A percentile compares a stretch with the other conserved stretches of the same genome.
phyloP scores from a whole-genome alignment of 2,797 vertebrate genomes.

The Otolemur crassicaudatus region DNA sequence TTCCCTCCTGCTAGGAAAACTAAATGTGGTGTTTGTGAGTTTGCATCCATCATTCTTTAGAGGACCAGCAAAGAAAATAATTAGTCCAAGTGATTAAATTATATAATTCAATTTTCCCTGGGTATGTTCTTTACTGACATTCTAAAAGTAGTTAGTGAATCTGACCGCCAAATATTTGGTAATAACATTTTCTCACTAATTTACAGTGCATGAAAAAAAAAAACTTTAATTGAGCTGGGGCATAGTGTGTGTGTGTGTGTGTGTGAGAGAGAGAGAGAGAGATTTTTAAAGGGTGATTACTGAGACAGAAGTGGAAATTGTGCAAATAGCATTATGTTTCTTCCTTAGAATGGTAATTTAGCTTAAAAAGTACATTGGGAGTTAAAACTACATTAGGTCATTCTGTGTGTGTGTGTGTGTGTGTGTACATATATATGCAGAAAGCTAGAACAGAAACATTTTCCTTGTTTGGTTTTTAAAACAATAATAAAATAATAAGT shows the following conservation, averaged over 20 bases:
- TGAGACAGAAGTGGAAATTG: not conserved
- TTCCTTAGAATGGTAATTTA: constrained; percentile 55
- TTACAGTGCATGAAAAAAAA: constrained; percentile 58
- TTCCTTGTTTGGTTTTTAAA: constrained; percentile 53
- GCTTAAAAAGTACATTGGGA: not conserved
- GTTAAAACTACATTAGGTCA: not conserved
- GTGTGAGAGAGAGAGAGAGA: not conserved
- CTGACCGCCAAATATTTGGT: not conserved
- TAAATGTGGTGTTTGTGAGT: constrained; percentile 48
- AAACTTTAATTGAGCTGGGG: constrained; percentile 47
- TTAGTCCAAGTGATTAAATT: constrained; percentile 65
- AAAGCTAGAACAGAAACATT: not conserved
- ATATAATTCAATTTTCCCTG: constrained; percentile 61
- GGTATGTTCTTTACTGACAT: constrained; percentile 57
- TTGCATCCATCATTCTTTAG: constrained; percentile 21
- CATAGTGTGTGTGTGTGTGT: not conserved
- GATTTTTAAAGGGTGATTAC: constrained; percentile 11
- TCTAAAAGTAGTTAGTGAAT: constrained; percentile 44
- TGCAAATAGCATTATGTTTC: not conserved
- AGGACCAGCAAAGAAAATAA: constrained; percentile 70
- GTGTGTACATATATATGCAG: not conserved
- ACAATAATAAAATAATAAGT: constrained; percentile 17
- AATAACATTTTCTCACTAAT: constrained; percentile 63
- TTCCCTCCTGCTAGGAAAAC: constrained; percentile 64
- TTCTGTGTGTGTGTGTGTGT: not conserved